Evolutionary conservation across 2,113 vertebrate species (phyloP), one percentile per base, ranked within the genome.

Genomic region (Actinemys pallida): DNA sequence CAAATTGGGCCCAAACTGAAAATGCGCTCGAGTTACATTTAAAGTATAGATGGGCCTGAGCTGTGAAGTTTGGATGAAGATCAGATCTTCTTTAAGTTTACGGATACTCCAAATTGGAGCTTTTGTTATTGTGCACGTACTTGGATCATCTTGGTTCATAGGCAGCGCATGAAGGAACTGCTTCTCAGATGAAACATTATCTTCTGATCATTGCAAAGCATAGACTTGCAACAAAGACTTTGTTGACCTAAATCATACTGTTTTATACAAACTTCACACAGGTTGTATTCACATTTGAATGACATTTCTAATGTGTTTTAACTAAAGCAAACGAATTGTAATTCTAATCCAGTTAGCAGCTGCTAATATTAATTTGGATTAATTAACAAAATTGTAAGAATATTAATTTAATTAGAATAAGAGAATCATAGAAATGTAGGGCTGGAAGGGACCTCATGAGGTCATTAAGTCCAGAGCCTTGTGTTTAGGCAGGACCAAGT

Each of bases 271-370:
- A 59, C 35, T 35, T 90, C 84, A 12, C 84, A 11, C 72, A 17
- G 50, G 14, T 50, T 50, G 50, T 50, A 50, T 16, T 50, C 49
- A 50, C 27, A 76, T 25, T 80, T 50, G 87, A 84, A 94, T 62
- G 29, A 85, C 54, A 83, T 84, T 96, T 94, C 24, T 79, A n/a
- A 88, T 59, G 47, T 81, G 1, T 50, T 92, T 79, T 76, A 95
- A 78, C 8, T 53, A 31, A 75, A 65, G 31, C 6, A 65, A 57
- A 90, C 16, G 79, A 53, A 83, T 80, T 87, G 3, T 49, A 69
- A 53, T 45, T 89, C 90, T 87, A 49, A 1, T 87, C 8, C 6
- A 24, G 35, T 42, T 75, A 54, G 35, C 82, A 24, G 45, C 20
- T 91, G 81, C 65, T 92, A 42, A 49, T 86, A 92, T 10, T 87